phyloP scores from a whole-genome alignment of 2,113 vertebrate species.

The Cyanoramphus novaezelandiae region DNA sequence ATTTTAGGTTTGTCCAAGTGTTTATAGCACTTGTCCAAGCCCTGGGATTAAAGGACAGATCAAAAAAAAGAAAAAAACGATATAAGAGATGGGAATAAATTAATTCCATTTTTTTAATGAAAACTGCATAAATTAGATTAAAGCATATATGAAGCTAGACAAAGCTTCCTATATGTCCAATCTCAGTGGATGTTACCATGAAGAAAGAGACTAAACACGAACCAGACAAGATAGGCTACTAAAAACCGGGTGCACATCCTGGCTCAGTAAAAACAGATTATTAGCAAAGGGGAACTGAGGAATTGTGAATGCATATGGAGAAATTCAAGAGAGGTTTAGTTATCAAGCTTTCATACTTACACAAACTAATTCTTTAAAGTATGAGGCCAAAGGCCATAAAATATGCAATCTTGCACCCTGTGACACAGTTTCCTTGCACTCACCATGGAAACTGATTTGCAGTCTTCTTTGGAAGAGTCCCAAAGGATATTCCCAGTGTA shows the following conservation, averaged over 20 bases:
- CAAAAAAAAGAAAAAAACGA: not conserved
- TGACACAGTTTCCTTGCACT: not conserved
- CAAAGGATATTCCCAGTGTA: not conserved
- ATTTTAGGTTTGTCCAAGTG: not conserved
- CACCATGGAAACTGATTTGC: not conserved
- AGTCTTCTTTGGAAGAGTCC: not conserved
- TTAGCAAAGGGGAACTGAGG: not conserved
- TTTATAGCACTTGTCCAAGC: not conserved
- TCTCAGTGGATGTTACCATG: too few species aligned
- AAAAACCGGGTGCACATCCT: not conserved
- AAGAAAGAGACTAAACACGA: not conserved
- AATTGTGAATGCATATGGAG: accelerated
- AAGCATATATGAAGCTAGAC: not conserved
- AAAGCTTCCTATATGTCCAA: not conserved
- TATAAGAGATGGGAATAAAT: not conserved
- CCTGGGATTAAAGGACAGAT: not conserved
- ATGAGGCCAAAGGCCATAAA: not conserved
- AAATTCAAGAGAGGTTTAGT: not conserved
- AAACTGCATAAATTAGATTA: not conserved
- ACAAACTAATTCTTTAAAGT: not conserved
- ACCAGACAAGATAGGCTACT: not conserved
- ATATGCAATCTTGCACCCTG: not conserved
- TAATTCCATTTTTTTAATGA: not conserved
- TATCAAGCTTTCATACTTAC: not conserved
- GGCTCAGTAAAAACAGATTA: not conserved